Evolutionary conservation across 2,888 invertebrate genomes (phyloP).

Genomic region (Falcaria lacertinaria): DNA sequence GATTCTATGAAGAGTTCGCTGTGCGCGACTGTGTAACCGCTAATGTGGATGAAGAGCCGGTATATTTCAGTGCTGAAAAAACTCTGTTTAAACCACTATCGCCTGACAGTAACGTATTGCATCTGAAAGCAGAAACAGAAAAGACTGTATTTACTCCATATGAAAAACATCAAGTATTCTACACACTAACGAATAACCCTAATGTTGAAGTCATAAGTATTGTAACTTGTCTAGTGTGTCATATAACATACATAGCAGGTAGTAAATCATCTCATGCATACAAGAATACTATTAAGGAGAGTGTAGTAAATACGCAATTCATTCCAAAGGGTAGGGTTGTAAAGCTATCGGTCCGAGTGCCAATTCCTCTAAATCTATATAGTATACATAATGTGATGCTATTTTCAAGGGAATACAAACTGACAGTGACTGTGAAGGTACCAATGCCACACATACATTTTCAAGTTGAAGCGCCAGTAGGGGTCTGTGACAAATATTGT

Average conservation of each 20-base stretch:
- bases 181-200: slow-evolving; percentile 17
- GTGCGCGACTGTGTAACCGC: slow-evolving; percentile 17
- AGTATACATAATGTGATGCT: slow-evolving; percentile 27
- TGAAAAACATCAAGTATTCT: slow-evolving; percentile 11
- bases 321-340: slow-evolving; percentile 15
- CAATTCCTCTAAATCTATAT: slow-evolving; percentile 17
- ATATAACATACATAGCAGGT: slow-evolving; percentile 16
- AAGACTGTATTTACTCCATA: slow-evolving; percentile 14
- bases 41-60: slow-evolving; percentile 7
- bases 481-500: slow-evolving; percentile 20
- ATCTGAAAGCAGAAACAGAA: slow-evolving; percentile 13
- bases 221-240: slow-evolving; percentile 14
- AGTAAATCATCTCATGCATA: slow-evolving; percentile 6
- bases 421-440: slow-evolving; percentile 22
- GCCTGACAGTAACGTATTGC: slow-evolving; percentile 13
- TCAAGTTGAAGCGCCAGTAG: slow-evolving; percentile 23
- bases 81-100: slow-evolving; percentile 19
- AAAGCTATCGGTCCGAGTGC: slow-evolving; percentile 11
- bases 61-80: slow-evolving; percentile 11
- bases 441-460: slow-evolving; percentile 27
- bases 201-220: slow-evolving; percentile 15
- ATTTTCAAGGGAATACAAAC: slow-evolving; percentile 18
- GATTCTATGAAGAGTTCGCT: slow-evolving; percentile 13
- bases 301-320: slow-evolving; percentile 10
- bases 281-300: slow-evolving; percentile 8